A percentile compares a stretch with the other conserved stretches of the same genome.
Conservation (phyloP, 2,113 vertebrate genomes). For the Saguinus midas region DNA sequence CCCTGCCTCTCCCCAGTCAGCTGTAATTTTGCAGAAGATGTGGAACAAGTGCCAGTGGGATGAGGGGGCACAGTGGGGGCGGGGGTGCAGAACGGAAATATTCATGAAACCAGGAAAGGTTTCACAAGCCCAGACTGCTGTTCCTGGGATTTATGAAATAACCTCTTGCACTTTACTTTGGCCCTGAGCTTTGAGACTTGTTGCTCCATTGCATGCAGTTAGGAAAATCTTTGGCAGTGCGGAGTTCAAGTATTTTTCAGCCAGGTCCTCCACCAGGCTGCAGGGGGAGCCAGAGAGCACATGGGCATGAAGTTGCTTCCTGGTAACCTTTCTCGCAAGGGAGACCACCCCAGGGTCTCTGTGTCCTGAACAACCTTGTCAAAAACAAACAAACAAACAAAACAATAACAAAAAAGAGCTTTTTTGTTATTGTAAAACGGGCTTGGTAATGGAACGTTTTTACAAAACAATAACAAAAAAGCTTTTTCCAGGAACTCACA, state of each 20-base stretch:
- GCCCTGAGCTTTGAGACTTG: neutral
- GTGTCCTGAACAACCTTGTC: neutral
- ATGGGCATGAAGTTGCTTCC: neutral
- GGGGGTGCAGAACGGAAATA: neutral
- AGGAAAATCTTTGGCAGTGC: neutral
- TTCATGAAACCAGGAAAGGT: conserved; percentile 43
- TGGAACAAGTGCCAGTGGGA: neutral
- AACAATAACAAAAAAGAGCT: neutral
- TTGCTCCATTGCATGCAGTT: neutral
- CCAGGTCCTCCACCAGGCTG: neutral
- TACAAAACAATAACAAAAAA: neutral
- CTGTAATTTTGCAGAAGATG: neutral
- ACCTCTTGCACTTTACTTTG: conserved; percentile 2
- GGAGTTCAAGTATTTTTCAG: neutral
- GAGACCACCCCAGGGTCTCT: neutral
- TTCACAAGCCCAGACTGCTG: conserved; percentile 28
- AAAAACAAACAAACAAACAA: neutral
- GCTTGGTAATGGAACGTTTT: no score
- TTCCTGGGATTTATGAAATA: conserved; percentile 57
- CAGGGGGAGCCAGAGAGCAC: neutral
- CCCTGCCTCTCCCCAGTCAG: neutral
- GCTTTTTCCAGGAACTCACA: neutral
- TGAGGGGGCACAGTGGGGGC: neutral
- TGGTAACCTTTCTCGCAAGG: neutral
- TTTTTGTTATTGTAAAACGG: no score